These are phyloP conservation scores for Villa cingulata DNA, from an alignment of 2,888 invertebrate genomes.

Conservation along the genomic window DNA sequence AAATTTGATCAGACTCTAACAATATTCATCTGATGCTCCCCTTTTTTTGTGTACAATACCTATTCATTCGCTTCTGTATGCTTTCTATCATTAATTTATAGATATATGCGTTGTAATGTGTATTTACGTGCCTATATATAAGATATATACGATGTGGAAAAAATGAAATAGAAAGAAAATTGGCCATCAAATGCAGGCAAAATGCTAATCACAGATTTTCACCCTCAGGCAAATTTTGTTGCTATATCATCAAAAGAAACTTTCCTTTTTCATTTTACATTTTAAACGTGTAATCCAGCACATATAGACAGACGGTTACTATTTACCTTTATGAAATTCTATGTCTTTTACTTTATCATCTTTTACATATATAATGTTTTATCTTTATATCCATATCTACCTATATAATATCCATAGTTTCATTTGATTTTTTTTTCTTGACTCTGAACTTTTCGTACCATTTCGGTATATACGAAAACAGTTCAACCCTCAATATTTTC, in stretches of 20 bases:
- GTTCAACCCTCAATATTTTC: no score
- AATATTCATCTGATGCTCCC: conserved; percentile 6
- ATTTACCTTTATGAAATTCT: conserved; percentile 8
- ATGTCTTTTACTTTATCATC: conserved; percentile 6
- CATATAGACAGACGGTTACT: background rate
- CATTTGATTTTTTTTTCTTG: no score
- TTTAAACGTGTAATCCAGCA: no score
- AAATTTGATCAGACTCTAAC: conserved; percentile 31
- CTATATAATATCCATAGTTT: no score
- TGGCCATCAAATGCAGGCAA: conserved; percentile 19
- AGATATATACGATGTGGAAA: background rate
- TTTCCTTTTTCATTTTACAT: no score
- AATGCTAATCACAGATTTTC: conserved; percentile 19
- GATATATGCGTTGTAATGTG: no score
- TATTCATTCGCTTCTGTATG: background rate
- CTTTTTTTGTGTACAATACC: background rate
- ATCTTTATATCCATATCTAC: no score
- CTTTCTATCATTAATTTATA: background rate
- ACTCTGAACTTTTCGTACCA: no score
- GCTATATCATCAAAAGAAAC: no score
- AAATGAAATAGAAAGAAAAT: conserved; percentile 6
- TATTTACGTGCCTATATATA: no score
- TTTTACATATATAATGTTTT: background rate
- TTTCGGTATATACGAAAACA: no score
- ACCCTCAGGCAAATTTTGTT: conserved; percentile 11